Percentiles rank a stretch among this genome's conserved stretches.
Conservation (phyloP, 2,888 invertebrate species). For the Glaucopsyche alexis region DNA sequence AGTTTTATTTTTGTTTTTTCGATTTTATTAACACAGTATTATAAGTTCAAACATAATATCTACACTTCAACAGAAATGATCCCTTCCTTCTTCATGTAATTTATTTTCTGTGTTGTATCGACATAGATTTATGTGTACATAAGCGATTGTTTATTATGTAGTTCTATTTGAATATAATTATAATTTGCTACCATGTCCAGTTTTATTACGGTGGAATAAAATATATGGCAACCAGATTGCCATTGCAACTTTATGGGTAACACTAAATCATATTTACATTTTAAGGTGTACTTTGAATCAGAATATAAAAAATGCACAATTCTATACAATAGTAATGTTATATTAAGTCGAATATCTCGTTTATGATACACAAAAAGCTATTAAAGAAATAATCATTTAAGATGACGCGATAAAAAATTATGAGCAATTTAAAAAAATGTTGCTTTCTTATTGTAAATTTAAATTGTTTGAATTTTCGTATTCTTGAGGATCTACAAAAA, state of each 20-base stretch:
- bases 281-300: too few relatives aligned
- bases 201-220: not conserved
- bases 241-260: not conserved
- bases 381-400: too few relatives aligned
- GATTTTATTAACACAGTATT: not conserved
- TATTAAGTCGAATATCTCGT: too few relatives aligned
- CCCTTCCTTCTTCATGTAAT: not conserved
- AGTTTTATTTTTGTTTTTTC: too few relatives aligned
- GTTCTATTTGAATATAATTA: not conserved
- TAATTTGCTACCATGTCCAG: conserved; percentile 1
- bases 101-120: not conserved
- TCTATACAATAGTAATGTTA: too few relatives aligned
- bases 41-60: not conserved
- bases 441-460: too few relatives aligned
- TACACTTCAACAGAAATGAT: not conserved
- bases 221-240: not conserved
- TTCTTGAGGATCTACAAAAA: too few relatives aligned
- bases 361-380: too few relatives aligned
- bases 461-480: too few relatives aligned
- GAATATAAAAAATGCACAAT: too few relatives aligned
- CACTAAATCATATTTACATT: not conserved
- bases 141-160: conserved; percentile 15
- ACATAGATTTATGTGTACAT: conserved; percentile 3
- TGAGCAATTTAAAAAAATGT: too few relatives aligned
- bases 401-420: too few relatives aligned